phyloP scores from a whole-genome alignment of 2,113 vertebrate species.

The Cottus gobio region DNA sequence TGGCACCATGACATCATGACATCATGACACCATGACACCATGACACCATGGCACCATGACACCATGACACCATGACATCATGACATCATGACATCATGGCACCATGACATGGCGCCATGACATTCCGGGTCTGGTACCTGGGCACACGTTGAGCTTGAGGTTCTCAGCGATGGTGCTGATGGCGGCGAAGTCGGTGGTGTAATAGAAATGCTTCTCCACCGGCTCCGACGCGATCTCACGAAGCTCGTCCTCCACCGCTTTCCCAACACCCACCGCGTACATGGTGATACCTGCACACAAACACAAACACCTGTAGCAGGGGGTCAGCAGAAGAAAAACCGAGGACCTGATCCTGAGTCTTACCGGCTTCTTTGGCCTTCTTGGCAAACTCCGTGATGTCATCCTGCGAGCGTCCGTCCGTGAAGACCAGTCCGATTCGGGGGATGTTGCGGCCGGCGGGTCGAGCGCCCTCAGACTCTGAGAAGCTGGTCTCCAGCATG shows the following conservation, averaged over 20 bases:
- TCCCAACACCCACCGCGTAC: slow-evolving; percentile 97
- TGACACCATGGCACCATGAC: too few species aligned
- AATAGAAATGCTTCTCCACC: slow-evolving; percentile 93
- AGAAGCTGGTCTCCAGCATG: slow-evolving; percentile 97
- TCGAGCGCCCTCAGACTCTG: slow-evolving; percentile 88
- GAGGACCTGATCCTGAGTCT: not conserved
- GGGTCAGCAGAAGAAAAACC: not conserved
- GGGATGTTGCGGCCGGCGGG: slow-evolving; percentile 85
- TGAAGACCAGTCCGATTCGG: slow-evolving; percentile 93
- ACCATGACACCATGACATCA: too few species aligned
- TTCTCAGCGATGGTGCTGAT: slow-evolving; percentile 94
- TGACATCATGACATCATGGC: too few species aligned
- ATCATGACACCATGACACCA: too few species aligned
- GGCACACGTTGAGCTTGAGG: slow-evolving; percentile 94
- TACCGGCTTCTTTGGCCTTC: slow-evolving; percentile 93
- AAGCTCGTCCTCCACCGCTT: slow-evolving; percentile 96
- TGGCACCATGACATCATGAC: too few species aligned
- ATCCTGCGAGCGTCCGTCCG: slow-evolving; percentile 96
- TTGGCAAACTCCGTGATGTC: slow-evolving; percentile 94
- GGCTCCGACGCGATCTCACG: slow-evolving; percentile 93
- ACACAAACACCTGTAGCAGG: not conserved
- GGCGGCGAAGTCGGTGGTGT: slow-evolving; percentile 91
- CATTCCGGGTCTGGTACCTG: slow-evolving; percentile 87
- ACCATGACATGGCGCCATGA: too few species aligned
- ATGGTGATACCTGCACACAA: slow-evolving; percentile 90